Evolutionary conservation across 1,140 invertebrate species (phyloP).

Genomic region (Schmidtea mediterranea): DNA sequence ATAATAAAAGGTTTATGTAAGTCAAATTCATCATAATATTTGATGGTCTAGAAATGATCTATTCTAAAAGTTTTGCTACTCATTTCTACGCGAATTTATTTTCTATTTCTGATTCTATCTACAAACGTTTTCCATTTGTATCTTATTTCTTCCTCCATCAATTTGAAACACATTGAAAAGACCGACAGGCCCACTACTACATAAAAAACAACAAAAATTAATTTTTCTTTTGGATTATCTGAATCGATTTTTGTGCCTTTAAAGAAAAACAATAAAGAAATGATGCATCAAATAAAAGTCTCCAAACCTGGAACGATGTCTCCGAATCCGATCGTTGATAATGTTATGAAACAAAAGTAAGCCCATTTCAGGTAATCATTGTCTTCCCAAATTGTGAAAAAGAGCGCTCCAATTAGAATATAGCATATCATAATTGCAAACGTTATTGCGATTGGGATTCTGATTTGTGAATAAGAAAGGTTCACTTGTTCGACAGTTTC

Average conservation of each 20-base stretch:
- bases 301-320: conserved; percentile 52
- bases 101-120: conserved; percentile 19
- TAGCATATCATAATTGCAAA: conserved; percentile 2
- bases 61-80: no score
- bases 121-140: conserved; percentile 40
- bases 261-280: not conserved
- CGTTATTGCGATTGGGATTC: conserved; percentile 6
- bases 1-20: no score
- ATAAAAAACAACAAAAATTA: conserved; percentile 54
- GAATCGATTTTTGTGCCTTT: conserved; percentile 2
- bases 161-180: conserved; percentile 60
- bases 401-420: conserved; percentile 5
- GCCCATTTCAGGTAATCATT: conserved; percentile 68
- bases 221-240: conserved; percentile 19
- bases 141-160: conserved; percentile 58
- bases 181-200: conserved; percentile 52
- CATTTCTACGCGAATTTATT: no score
- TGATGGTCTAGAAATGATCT: no score
- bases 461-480: not conserved
- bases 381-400: conserved; percentile 24
- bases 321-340: conserved; percentile 55
- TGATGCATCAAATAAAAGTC: conserved; percentile 5
- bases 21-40: no score
- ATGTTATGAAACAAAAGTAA: conserved; percentile 71
- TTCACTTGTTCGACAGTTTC: no score